Conservation (phyloP, 2,888 invertebrate species). For the Epicampocera succincta region DNA sequence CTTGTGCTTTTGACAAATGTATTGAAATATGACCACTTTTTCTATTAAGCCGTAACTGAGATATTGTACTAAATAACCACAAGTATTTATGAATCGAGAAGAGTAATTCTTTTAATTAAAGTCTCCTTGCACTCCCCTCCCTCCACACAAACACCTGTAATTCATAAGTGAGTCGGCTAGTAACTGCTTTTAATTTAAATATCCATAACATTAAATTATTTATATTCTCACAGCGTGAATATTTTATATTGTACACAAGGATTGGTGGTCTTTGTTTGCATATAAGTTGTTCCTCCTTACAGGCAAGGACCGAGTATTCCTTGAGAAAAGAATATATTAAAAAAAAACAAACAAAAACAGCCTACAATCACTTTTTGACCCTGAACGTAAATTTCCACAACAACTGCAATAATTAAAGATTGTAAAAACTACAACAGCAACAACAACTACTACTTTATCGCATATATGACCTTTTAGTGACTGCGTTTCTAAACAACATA, state of each 20-base stretch:
- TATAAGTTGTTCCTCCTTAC: background rate
- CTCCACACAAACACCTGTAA: too few relatives aligned
- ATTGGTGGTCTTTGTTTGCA: constrained; percentile 14
- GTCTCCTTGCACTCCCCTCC: too few relatives aligned
- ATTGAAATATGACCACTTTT: too few relatives aligned
- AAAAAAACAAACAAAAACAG: constrained; percentile 9
- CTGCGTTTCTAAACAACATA: constrained; percentile 50
- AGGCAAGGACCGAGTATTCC: constrained; percentile 18
- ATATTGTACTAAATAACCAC: too few relatives aligned
- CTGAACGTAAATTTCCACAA: constrained; percentile 34
- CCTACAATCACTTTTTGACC: constrained; percentile 53
- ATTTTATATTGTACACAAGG: background rate
- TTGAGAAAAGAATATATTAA: too few relatives aligned
- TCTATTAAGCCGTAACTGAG: too few relatives aligned
- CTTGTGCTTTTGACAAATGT: too few relatives aligned
- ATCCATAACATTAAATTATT: constrained; percentile 18
- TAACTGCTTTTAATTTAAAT: background rate
- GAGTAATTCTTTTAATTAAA: too few relatives aligned
- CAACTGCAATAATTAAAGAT: constrained; percentile 37
- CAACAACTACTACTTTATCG: constrained; percentile 36
- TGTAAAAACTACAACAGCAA: constrained; percentile 19
- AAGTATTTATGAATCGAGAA: too few relatives aligned
- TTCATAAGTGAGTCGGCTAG: too few relatives aligned
- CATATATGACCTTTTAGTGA: constrained; percentile 63
- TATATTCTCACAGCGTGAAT: constrained; percentile 15